Percentiles rank a stretch among this genome's conserved stretches.
These are phyloP conservation scores for Scelioninae gen. 1 DNA, from an alignment of 2,888 invertebrate species.

Conservation along the genomic window DNA sequence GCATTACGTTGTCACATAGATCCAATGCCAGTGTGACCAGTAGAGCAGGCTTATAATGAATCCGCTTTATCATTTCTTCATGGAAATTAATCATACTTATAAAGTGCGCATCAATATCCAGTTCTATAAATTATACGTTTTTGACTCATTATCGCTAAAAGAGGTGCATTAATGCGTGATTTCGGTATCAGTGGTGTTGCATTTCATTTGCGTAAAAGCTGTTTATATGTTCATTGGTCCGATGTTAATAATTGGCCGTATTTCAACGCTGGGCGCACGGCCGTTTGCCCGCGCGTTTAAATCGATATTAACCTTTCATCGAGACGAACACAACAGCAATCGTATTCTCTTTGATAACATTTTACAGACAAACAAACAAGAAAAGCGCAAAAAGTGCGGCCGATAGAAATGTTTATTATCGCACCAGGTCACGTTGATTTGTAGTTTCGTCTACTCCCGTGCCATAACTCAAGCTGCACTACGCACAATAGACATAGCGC, in stretches of 20 bases:
- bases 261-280: no score
- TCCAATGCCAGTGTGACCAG: slow-evolving; percentile 12
- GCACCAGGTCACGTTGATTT: no score
- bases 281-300: no score
- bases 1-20: slow-evolving; percentile 1
- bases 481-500: no score
- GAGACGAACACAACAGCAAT: no score
- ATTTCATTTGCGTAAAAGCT: slow-evolving; percentile 51
- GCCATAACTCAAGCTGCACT: no score
- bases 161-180: slow-evolving; percentile 52
- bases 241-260: slow-evolving; percentile 58
- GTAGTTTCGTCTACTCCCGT: no score
- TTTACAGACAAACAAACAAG: no score
- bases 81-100: slow-evolving; percentile 42
- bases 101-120: slow-evolving; percentile 22
- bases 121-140: slow-evolving; percentile 44
- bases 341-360: no score
- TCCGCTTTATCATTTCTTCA: slow-evolving; percentile 49
- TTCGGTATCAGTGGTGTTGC: slow-evolving; percentile 35
- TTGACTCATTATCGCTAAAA: slow-evolving; percentile 47
- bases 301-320: no score
- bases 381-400: no score
- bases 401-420: no score
- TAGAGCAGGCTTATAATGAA: slow-evolving; percentile 20
- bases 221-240: slow-evolving; percentile 52